Evolutionary conservation across 1,140 invertebrate genomes (phyloP).

Genomic region (Dreissena rostriformis): DNA sequence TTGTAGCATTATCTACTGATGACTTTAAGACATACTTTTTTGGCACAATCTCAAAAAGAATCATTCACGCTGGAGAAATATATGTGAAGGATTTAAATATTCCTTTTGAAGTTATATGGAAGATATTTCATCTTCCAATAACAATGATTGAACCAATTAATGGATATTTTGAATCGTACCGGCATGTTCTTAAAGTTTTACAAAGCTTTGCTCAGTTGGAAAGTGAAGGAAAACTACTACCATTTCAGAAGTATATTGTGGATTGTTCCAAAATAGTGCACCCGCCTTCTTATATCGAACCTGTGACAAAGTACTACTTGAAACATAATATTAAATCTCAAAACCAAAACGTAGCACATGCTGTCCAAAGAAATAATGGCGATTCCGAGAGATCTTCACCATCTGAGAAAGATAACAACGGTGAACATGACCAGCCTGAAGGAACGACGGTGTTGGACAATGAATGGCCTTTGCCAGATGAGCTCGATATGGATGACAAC

Average conservation of each 20-base stretch:
- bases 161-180: conserved; percentile 82
- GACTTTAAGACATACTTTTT: conserved; percentile 86
- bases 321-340: conserved; percentile 56
- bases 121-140: conserved; percentile 46
- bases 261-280: conserved; percentile 57
- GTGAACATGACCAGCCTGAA: conserved; percentile 11
- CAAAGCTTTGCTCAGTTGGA: conserved; percentile 68
- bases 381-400: not conserved
- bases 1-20: conserved; percentile 87
- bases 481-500: conserved; percentile 78
- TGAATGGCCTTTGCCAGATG: conserved; percentile 68
- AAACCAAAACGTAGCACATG: conserved; percentile 30
- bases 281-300: conserved; percentile 64
- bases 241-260: conserved; percentile 76
- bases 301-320: not conserved
- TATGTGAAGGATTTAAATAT: conserved; percentile 77
- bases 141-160: conserved; percentile 80
- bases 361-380: conserved; percentile 25
- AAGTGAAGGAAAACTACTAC: conserved; percentile 66
- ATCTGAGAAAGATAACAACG: conserved; percentile 27
- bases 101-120: not conserved
- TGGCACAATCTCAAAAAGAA: conserved; percentile 85
- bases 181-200: conserved; percentile 79
- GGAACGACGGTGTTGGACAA: conserved; percentile 45
- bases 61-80: conserved; percentile 41